Evolutionary conservation across 2,797 vertebrate genomes (phyloP).

Genomic region (Octomys mimax): DNA sequence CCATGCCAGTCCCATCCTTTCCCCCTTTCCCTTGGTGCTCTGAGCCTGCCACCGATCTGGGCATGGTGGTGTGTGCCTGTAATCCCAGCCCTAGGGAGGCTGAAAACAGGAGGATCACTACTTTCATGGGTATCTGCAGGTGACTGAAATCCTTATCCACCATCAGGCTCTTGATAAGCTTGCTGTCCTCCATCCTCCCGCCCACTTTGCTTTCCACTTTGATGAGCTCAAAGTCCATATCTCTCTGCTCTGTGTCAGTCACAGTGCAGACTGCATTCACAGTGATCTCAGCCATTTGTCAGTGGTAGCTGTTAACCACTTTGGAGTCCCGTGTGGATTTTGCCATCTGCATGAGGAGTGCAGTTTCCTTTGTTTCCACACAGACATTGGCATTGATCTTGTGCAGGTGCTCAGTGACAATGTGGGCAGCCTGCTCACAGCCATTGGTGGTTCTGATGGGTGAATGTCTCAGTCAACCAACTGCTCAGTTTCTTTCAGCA

Average conservation of each 20-base stretch:
- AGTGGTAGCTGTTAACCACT: slow-evolving; percentile 99
- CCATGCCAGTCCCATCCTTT: too few relatives aligned
- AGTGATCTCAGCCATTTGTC: slow-evolving; percentile 99
- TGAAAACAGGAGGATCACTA: slow-evolving; percentile 72
- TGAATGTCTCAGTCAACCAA: slow-evolving; percentile 97
- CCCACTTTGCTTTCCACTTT: slow-evolving; percentile 99
- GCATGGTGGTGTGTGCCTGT: too few relatives aligned
- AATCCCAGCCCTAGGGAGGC: too few relatives aligned
- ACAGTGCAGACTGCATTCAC: slow-evolving; percentile 97
- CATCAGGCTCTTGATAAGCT: slow-evolving; percentile 97
- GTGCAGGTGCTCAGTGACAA: slow-evolving; percentile 95
- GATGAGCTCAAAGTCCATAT: slow-evolving; percentile 99
- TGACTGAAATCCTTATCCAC: slow-evolving; percentile 99
- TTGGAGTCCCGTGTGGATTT: slow-evolving; percentile 99
- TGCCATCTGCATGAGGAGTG: slow-evolving; percentile 97
- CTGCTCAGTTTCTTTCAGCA: slow-evolving; percentile 97
- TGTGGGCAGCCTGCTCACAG: slow-evolving; percentile 96
- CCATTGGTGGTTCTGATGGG: slow-evolving; percentile 97
- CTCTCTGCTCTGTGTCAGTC: slow-evolving; percentile 97
- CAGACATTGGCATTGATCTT: slow-evolving; percentile 96
- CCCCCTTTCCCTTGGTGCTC: too few relatives aligned
- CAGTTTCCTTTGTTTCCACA: slow-evolving; percentile 93
- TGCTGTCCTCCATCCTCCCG: slow-evolving; percentile 98
- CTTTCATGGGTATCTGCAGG: slow-evolving; percentile 98
- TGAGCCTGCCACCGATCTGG: too few relatives aligned